phyloP scores from a whole-genome alignment of 2,113 vertebrate genomes.

The Bothrops jararaca region DNA sequence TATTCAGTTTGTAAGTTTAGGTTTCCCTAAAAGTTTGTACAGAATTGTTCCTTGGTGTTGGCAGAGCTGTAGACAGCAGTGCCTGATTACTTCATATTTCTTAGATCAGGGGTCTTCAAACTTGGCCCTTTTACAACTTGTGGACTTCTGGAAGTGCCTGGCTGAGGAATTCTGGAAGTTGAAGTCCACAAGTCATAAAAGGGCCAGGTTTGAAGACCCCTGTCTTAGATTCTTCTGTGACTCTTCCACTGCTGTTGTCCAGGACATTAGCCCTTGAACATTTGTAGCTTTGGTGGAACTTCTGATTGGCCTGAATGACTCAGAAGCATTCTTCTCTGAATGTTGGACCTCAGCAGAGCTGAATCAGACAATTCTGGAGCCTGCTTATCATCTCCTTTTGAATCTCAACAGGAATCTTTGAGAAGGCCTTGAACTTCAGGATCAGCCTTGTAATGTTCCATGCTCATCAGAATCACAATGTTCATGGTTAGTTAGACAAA shows the following conservation, averaged over 20 bases:
- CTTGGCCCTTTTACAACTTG: too few species aligned
- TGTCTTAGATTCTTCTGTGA: neutral
- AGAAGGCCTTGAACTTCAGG: neutral
- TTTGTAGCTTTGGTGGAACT: neutral
- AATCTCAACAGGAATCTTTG: neutral
- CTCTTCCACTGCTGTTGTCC: neutral
- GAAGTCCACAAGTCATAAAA: too few species aligned
- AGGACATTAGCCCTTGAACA: neutral
- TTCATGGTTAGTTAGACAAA: neutral
- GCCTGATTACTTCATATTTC: neutral
- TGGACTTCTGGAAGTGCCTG: too few species aligned
- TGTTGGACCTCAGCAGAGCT: neutral
- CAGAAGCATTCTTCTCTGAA: neutral
- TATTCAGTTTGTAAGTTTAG: neutral
- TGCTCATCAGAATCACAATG: neutral
- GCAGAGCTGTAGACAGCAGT: neutral
- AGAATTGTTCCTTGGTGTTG: neutral
- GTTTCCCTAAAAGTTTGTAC: neutral
- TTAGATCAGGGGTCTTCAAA: neutral
- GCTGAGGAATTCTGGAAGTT: too few species aligned
- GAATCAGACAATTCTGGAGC: neutral
- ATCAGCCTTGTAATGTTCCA: too few species aligned
- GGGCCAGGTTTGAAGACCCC: too few species aligned
- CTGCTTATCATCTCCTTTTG: neutral
- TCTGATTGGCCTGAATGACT: neutral